Evolutionary conservation across 37 sponge, comb jelly and placozoan species (phyloP), one percentile per base, ranked within the genome.

Genomic region (Cliona cf. orientalis): DNA sequence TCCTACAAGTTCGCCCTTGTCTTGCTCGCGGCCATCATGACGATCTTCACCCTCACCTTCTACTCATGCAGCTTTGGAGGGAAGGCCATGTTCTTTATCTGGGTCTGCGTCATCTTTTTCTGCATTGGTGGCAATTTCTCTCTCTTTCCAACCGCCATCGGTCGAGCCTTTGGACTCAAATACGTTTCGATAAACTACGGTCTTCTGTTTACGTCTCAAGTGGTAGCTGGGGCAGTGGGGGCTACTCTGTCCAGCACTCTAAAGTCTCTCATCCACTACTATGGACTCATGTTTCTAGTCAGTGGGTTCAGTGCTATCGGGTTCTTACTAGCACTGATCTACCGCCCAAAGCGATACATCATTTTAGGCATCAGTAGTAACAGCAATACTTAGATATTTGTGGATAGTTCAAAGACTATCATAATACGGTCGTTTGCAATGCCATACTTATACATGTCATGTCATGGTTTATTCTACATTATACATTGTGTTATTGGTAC

Each of bases 121-220:
- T 97, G 97, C 73, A 58, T 94, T 1, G 97, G 97, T 0, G 97
- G 97, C 41, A 81, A 39, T 37, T 90, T 71, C 55, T 86, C 86
- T 25, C 35, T 91, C 1, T 88, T 95, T 34, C 92, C 95, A 5
- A 84, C 89, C 6, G 89, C 83, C 28, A 70, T 81, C 21, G 89
- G 89, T 32, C 69, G 86, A n/a, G 60, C 74, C 55, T 94, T 86
- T 84, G 95, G 95, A 3, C 80, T 70, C 42, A 56, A 83, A 37
- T 83, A 94, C 53, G 63, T 87, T 19, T 53, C 81, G 25, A 46
- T 87, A 33, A 94, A 94, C 71, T 94, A 94, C 39, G 95, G 95
- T 3, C 55, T 94, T 25, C 71, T 94, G 9, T 90, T 87, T 74
- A 87, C 85, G 0, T 73, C 86, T 41, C 87, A 91, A 29, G 40